These are phyloP conservation scores for Tuberolachnus salignus DNA, from an alignment of 2,888 invertebrate genomes.

Conservation along the genomic window DNA sequence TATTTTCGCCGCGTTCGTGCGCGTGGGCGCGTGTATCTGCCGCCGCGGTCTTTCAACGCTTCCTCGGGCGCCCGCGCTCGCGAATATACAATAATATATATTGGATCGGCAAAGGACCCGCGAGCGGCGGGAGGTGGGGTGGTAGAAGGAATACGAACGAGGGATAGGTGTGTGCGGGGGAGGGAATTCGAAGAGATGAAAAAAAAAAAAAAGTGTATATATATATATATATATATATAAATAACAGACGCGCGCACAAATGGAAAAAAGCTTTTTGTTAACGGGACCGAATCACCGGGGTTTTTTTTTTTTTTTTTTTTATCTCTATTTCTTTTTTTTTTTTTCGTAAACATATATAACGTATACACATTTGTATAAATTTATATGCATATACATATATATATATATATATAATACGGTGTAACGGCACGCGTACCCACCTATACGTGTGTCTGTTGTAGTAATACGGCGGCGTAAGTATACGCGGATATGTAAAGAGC, in stretches of 20 bases:
- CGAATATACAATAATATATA: slow-evolving; percentile 28
- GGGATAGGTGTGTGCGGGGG: neutral
- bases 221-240: too few relatives aligned
- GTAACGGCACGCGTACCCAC: neutral
- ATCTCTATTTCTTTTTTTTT: neutral
- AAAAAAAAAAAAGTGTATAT: slow-evolving; percentile 3
- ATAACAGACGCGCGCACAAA: slow-evolving; percentile 37
- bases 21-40: neutral
- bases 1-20: too few relatives aligned
- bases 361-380: neutral
- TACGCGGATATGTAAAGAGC: neutral
- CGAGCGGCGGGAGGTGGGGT: neutral
- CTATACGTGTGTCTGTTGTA: neutral
- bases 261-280: slow-evolving; percentile 51
- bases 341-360: slow-evolving; percentile 4
- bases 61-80: neutral
- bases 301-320: slow-evolving; percentile 16
- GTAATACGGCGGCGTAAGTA: neutral
- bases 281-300: slow-evolving; percentile 47
- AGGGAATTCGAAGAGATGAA: slow-evolving; percentile 10
- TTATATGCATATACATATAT: neutral
- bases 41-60: neutral
- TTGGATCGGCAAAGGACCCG: slow-evolving; percentile 1
- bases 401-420: neutral
- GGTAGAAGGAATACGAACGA: neutral